Percentiles rank a stretch among this genome's conserved stretches.
Conservation (phyloP, 2,113 vertebrate genomes). For the Thryonomys swinderianus region DNA sequence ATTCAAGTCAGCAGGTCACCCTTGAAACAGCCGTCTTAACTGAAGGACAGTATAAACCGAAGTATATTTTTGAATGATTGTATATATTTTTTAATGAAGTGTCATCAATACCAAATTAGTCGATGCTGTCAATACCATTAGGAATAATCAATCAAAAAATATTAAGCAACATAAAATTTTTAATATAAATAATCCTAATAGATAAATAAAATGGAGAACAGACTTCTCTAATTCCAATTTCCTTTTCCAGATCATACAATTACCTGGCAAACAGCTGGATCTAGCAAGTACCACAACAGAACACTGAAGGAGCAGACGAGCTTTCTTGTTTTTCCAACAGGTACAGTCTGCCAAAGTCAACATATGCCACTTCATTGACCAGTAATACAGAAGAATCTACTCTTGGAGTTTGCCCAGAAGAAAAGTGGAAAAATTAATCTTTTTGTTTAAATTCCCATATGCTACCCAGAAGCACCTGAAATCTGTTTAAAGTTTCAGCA, state of each 20-base stretch:
- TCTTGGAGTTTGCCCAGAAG: not conserved
- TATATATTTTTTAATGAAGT: not conserved
- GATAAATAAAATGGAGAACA: not conserved
- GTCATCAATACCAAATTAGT: not conserved
- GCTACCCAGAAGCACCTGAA: not conserved
- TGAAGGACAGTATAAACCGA: not conserved
- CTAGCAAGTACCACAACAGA: not conserved
- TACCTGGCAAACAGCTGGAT: not conserved
- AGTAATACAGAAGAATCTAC: slow-evolving; percentile 5
- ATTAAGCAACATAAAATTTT: slow-evolving; percentile 12
- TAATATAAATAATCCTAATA: not conserved
- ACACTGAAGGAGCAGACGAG: not conserved
- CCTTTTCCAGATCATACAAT: not conserved
- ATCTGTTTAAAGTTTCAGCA: slow-evolving; percentile 52
- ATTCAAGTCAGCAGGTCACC: not conserved
- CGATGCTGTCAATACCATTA: not conserved
- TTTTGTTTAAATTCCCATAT: slow-evolving; percentile 27
- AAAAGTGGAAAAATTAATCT: not conserved
- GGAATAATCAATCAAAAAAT: not conserved
- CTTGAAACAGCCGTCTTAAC: not conserved
- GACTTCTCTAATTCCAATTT: not conserved
- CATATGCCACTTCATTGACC: not conserved
- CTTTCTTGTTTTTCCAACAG: not conserved
- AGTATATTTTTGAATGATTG: not conserved
- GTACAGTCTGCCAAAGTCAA: not conserved